Percentiles rank a stretch among this genome's conserved stretches.
Evolutionary conservation across 2,797 vertebrate species (phyloP).

Genomic region (Gambelia wislizenii): DNA sequence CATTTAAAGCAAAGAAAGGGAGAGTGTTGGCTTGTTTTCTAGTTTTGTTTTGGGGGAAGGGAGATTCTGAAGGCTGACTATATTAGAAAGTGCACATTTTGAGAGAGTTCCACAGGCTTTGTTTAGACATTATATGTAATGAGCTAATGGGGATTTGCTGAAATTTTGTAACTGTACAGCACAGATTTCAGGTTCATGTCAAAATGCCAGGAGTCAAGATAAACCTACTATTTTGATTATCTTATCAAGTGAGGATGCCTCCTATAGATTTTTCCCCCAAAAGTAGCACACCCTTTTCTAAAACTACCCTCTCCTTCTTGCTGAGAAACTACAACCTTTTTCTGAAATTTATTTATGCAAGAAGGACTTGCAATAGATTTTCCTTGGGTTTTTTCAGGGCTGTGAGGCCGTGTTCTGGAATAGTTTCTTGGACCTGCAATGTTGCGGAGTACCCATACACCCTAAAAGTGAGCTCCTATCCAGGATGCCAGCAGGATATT

Average conservation of each 20-base stretch:
- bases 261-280: not conserved
- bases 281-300: constrained; percentile 30
- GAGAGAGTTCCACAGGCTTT: constrained; percentile 34
- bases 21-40: not conserved
- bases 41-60: not conserved
- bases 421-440: too few species aligned
- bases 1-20: constrained; percentile 56
- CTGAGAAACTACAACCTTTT: constrained; percentile 39
- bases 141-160: constrained; percentile 31
- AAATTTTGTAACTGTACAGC: not conserved
- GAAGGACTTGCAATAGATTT: too few species aligned
- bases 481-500: too few species aligned
- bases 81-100: constrained; percentile 40
- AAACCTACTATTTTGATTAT: constrained; percentile 7
- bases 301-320: constrained; percentile 1
- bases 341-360: constrained; percentile 51
- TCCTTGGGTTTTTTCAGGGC: too few species aligned
- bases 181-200: constrained; percentile 6
- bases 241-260: not conserved
- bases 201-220: not conserved
- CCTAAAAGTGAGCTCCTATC: not conserved
- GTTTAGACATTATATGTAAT: constrained; percentile 31
- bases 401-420: too few species aligned
- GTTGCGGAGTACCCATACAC: too few species aligned
- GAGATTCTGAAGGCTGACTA: constrained; percentile 7